Base-by-base conservation (phyloP, 2,797 vertebrate genomes). In the Lithobates pipiens region DNA sequence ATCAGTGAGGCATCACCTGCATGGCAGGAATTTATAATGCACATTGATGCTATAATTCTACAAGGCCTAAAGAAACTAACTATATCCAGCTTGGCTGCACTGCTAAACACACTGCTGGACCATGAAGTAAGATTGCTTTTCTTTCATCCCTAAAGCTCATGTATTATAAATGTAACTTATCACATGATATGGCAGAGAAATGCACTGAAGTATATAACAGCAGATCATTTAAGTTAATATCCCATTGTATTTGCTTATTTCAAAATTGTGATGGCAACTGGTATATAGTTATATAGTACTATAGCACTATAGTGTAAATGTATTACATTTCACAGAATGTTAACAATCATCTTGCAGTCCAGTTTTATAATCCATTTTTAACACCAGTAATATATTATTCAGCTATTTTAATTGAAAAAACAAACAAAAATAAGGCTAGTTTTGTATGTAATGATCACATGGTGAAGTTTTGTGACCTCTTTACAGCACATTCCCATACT, bases 1-100 rank as follows among this genome's bases (percentile, higher is more conserved):
- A 81, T 86, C 16, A 86, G 88, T 36, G 88, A 88, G 69, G 88
- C 85, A 42, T 88, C 88, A 10, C 88, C 88, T 36, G 85, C 85
- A 32, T 88, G 88, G 88, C 88, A 86, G 39, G 88, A 86, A 57
- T 88, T 80, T 65, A 76, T 86, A 65, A 80, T 57, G 69, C 76
- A 83, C 73, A 86, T 88, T 39, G 88, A 88, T 80, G 69, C 61
- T n/a, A 34, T 86, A 25, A 29, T 88, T 46, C 71, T 88, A 9
- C 81, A 88, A 82, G 88, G 81, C 54, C 73, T 88, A 21, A 86
- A 88, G 73, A 78, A 84, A 81, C 29, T 86, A 1, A 77, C 72
- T 18, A 46, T 88, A 69, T 84, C 84, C 15, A 88, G 81, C 44
- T 44, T 88, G 77, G 88, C 77, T 44, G 77, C 85, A 27, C 76